Base-by-base conservation (phyloP, 1,140 invertebrate species). In the Drosophila orosa region DNA sequence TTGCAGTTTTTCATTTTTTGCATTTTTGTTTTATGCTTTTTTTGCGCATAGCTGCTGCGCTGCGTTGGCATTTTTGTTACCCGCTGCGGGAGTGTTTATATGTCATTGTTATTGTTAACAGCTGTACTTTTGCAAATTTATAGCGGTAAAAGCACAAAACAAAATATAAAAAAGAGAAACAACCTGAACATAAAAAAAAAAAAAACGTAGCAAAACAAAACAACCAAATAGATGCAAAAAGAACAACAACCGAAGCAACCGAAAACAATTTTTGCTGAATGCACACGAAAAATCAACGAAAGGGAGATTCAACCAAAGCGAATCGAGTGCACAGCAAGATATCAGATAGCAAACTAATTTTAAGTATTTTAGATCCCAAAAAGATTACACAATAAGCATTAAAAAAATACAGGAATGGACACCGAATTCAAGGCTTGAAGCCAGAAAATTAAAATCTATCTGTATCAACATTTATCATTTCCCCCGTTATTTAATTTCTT, bases 51-150 rank as follows among this genome's bases (percentile, higher is more conserved):
- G 60, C 67, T 81, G 60, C 47, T 81, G 60, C 47, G 74, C 73
- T 81, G 60, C 57, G 74, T 78, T 81, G 60, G 60, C 78, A 71
- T 63, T 80, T 74, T 71, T 62, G 54, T 65, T 74, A 47, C 58
- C 54, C 55, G 37, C 25, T 58, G 52, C 45, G 66, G 68, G 54
- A 60, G 56, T 77, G 62, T 74, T 84, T 82, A 74, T 82, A 74
- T 82, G 75, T 84, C 65, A 74, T 74, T 82, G 76, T 74, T 79
- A 80, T 84, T 82, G 80, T 83, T 80, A 74, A 83, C 80, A 84
- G 68, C 65, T 83, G 80, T 82, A 84, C 60, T 82, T 81, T 80
- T 71, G 37, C 47, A 66, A 84, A 75, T 80, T 82, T 84, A 82
- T 80, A 84, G 52, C 52, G 80, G 80, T 62, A 68, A 73, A 65